These are phyloP conservation scores for Drosophila neocordata DNA, from an alignment of 1,140 invertebrate genomes.

Conservation along the genomic window DNA sequence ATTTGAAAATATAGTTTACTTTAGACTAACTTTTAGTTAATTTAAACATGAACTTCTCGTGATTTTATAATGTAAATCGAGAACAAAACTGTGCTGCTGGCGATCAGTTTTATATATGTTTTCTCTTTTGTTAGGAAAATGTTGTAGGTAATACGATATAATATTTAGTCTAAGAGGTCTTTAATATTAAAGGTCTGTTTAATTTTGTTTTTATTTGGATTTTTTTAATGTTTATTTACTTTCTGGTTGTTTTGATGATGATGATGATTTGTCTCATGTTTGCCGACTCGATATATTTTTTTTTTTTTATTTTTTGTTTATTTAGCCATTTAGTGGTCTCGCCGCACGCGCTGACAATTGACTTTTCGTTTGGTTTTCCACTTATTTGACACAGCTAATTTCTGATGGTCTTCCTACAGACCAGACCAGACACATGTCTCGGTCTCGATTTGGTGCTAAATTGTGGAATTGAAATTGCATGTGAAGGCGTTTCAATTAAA, in stretches of 20 bases:
- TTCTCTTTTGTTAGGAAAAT: no score
- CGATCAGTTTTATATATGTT: no score
- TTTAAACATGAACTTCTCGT: no score
- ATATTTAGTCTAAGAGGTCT: background rate
- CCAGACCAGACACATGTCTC: constrained; percentile 5
- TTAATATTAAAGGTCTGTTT: background rate
- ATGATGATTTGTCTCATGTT: constrained; percentile 5
- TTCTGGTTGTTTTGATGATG: background rate
- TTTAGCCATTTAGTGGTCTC: constrained; percentile 9
- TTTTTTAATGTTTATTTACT: background rate
- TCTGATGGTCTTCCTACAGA: background rate
- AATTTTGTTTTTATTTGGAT: background rate
- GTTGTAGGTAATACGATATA: no score
- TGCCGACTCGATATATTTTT: constrained; percentile 33
- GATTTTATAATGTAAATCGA: no score
- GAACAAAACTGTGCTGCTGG: no score
- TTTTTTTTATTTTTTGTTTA: background rate
- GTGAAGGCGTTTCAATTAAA: constrained; percentile 4
- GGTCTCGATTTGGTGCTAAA: background rate
- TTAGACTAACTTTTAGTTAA: no score
- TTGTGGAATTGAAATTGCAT: background rate
- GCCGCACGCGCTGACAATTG: background rate
- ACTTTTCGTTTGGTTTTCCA: constrained; percentile 2
- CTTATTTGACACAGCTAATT: background rate
- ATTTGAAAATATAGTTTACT: no score